Evolutionary conservation across 2,797 vertebrate genomes (phyloP), one percentile per base, ranked within the genome.

Genomic region (Myoxocephalus aenaeus): DNA sequence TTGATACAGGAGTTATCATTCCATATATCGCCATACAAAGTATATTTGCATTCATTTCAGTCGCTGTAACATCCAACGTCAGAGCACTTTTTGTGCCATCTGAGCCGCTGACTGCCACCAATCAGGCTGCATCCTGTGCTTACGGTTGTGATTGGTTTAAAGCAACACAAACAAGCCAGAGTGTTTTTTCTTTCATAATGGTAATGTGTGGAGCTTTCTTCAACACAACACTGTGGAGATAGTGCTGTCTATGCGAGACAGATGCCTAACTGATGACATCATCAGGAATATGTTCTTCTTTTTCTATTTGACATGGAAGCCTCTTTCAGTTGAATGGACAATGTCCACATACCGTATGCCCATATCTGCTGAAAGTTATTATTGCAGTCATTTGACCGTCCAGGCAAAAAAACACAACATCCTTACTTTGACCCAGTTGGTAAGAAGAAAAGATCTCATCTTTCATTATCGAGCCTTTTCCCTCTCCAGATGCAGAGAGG

Each of bases 291-390:
- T 53, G 22, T 51, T 51, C 18, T 12, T n/a, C 3, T n/a, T n/a
- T n/a, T 1, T 46, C 44, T 48, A 50, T 42, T 27, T 54, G 68
- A 74, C 38, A 34, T 20, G 48, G 76, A 79, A 84, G 68, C 15
- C 6, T 62, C 70, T 51, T 78, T 50, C 77, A 82, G 83, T 65
- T 86, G 70, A 79, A 78, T 15, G 63, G 46, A 68, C 68, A 69
- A 13, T 51, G 53, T 70, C 20, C 11, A 0, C 18, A 40, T 18
- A 36, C 36, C 1, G 3, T 29, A 10, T 42, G 50, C 56, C 1
- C 27, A 20, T 9, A 13, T 76, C 48, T 78, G 73, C 36, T 32
- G 54, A 36, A 51, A 65, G 46, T 5, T 70, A 25, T 84, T 59
- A 53, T 75, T 56, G 27, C 13, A 58, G 50, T 62, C 53, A 73